Evolutionary conservation across 2,113 vertebrate genomes (phyloP).

Genomic region (Glareola pratincola): DNA sequence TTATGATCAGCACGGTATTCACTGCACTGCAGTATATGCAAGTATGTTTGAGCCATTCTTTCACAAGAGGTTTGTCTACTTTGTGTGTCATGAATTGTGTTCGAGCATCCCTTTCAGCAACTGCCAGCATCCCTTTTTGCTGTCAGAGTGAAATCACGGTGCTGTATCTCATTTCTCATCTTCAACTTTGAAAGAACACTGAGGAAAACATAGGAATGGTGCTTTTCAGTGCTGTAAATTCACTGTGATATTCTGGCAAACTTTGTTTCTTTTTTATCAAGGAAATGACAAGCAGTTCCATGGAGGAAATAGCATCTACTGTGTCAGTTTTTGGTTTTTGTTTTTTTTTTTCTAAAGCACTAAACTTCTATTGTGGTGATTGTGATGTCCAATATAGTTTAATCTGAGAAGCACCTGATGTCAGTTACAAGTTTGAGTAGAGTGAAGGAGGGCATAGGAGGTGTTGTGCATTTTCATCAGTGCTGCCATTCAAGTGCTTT

Average conservation of each 20-base stretch:
- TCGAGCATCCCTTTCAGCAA: background rate
- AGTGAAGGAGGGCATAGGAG: background rate
- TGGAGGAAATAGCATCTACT: background rate
- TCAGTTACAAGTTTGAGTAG: slow-evolving; percentile 37
- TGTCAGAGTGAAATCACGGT: background rate
- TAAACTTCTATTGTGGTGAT: background rate
- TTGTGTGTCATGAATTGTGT: background rate
- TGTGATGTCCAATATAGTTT: slow-evolving; percentile 55
- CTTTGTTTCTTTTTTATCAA: background rate
- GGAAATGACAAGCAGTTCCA: background rate
- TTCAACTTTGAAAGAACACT: background rate
- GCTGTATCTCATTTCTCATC: background rate
- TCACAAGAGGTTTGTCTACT: background rate
- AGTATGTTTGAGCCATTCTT: background rate
- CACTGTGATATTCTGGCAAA: background rate
- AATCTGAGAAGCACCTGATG: slow-evolving; percentile 75
- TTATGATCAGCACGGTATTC: background rate
- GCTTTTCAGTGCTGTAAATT: background rate
- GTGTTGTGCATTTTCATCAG: background rate
- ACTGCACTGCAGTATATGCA: no score
- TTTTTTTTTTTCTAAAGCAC: slow-evolving; percentile 30
- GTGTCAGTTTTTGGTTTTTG: no score
- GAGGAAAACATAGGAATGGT: background rate
- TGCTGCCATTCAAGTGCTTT: background rate
- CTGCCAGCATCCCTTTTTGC: background rate